These are phyloP conservation scores for Wasmannia auropunctata DNA, from an alignment of 1,140 invertebrate species.

Conservation along the genomic window DNA sequence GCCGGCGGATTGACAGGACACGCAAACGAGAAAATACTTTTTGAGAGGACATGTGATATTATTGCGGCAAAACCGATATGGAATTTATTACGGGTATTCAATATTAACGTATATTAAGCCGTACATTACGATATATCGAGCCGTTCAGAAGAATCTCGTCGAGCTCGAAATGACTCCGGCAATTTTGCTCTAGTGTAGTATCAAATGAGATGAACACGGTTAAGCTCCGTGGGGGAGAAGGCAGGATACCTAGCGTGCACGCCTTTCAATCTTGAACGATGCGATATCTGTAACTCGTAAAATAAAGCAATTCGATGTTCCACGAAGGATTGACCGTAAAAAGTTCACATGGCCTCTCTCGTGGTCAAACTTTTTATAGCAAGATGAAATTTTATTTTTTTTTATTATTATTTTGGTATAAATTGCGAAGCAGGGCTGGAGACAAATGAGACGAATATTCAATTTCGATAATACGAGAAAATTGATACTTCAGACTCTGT, in stretches of 20 bases:
- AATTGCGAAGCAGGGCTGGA: constrained; percentile 17
- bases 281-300: constrained; percentile 44
- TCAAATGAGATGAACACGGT: constrained; percentile 24
- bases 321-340: constrained; percentile 29
- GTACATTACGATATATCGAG: background rate
- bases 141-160: background rate
- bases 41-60: background rate
- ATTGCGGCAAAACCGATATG: background rate
- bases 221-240: background rate
- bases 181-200: constrained; percentile 3
- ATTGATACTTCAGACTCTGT: constrained; percentile 52
- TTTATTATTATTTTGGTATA: constrained; percentile 32
- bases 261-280: background rate
- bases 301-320: constrained; percentile 32
- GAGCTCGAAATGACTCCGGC: background rate
- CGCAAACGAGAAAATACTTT: constrained; percentile 38
- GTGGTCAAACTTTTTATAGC: constrained; percentile 58
- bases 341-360: background rate
- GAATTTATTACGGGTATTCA: constrained; percentile 38
- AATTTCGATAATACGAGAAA: constrained; percentile 68
- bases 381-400: constrained; percentile 52
- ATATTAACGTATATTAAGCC: too few species aligned
- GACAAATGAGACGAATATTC: constrained; percentile 66
- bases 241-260: background rate
- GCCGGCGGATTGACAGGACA: background rate